Percentiles rank a stretch among this genome's conserved stretches.
phyloP scores from a whole-genome alignment of 2,797 vertebrate species.

The Neoniphon sammara region DNA sequence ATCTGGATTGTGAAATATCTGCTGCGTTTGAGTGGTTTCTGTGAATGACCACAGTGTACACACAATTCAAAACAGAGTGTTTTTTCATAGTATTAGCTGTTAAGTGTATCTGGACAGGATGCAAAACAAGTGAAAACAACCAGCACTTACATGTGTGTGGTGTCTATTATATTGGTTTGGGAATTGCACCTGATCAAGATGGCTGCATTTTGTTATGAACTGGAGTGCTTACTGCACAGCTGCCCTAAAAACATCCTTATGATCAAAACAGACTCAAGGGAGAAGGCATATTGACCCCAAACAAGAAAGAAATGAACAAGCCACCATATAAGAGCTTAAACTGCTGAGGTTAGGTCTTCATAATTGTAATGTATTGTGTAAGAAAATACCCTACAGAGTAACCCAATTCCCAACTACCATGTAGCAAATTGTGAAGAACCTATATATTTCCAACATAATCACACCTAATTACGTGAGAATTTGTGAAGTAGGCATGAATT shows the following conservation, averaged over 20 bases:
- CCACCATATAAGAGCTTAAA: slow-evolving; percentile 21
- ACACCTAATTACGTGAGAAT: slow-evolving; percentile 59
- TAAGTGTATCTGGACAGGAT: no score
- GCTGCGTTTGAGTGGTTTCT: no score
- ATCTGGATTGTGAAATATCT: no score
- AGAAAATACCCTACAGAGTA: slow-evolving; percentile 34
- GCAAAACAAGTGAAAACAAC: not conserved
- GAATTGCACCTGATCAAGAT: not conserved
- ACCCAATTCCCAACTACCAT: slow-evolving; percentile 51
- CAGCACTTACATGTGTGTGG: not conserved
- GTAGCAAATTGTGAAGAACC: slow-evolving; percentile 46
- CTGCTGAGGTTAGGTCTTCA: slow-evolving; percentile 40
- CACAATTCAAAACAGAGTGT: no score
- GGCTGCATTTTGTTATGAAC: not conserved
- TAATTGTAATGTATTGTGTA: slow-evolving; percentile 32
- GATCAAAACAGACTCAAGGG: slow-evolving; percentile 25
- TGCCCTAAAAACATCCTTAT: not conserved
- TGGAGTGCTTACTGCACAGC: not conserved
- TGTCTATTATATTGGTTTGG: not conserved
- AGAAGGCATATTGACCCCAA: slow-evolving; percentile 28
- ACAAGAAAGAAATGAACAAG: slow-evolving; percentile 30
- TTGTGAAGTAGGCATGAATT: slow-evolving; percentile 41
- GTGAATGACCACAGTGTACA: not conserved
- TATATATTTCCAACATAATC: slow-evolving; percentile 51
- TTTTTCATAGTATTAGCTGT: no score